Percentiles rank a stretch among this genome's conserved stretches.
Evolutionary conservation across 2,888 invertebrate species (phyloP).

Genomic region (Scaptomyza cyrtandrae): DNA sequence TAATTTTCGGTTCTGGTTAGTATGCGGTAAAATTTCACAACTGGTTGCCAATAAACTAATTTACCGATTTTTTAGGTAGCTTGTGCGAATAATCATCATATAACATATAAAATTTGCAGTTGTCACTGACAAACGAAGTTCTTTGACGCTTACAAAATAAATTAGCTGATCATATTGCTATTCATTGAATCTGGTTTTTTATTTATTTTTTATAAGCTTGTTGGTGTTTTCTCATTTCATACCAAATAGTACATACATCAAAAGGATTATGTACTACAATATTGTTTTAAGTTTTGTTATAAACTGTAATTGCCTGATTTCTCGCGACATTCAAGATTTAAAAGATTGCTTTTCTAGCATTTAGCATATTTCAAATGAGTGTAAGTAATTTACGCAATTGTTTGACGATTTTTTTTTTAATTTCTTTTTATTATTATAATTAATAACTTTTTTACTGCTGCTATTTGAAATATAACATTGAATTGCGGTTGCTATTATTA

Average conservation of each 20-base stretch:
- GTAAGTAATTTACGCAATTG: constrained; percentile 63
- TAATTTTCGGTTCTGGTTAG: constrained; percentile 4
- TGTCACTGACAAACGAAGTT: constrained; percentile 14
- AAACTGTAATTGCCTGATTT: constrained; percentile 18
- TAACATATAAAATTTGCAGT: constrained; percentile 45
- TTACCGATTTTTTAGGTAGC: constrained; percentile 73
- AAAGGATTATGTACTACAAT: constrained; percentile 24
- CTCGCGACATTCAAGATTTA: constrained; percentile 27
- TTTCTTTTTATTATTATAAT: constrained; percentile 52
- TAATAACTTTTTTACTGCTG: constrained; percentile 65
- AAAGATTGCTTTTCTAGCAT: constrained; percentile 34
- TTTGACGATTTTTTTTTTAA: constrained; percentile 33
- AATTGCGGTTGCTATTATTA: constrained; percentile 45
- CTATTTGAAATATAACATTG: constrained; percentile 71
- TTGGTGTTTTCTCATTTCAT: constrained; percentile 10
- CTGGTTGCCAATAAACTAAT: constrained; percentile 70
- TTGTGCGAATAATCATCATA: constrained; percentile 66
- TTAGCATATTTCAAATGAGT: constrained; percentile 54
- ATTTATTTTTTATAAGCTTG: neutral
- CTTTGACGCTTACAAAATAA: constrained; percentile 20
- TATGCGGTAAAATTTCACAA: constrained; percentile 59
- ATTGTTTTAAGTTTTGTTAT: constrained; percentile 1
- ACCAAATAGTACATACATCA: constrained; percentile 20
- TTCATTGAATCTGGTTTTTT: constrained; percentile 3
- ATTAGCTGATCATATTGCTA: constrained; percentile 35